Evolutionary conservation across 1,140 invertebrate genomes (phyloP).

Genomic region (Lepidurus packardi): DNA sequence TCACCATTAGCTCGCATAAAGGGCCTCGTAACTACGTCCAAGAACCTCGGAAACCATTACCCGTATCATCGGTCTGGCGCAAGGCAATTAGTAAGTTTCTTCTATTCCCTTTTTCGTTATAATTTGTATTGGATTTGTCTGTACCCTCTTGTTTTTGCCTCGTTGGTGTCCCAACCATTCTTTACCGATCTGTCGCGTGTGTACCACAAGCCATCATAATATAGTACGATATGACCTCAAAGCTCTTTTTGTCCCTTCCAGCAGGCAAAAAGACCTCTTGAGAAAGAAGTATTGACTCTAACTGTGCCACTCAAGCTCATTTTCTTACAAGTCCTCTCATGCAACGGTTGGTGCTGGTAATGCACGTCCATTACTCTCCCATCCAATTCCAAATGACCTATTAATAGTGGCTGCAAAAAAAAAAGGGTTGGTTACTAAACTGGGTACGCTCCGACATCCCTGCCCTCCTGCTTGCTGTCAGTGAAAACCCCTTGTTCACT

Average conservation of each 20-base stretch:
- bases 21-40: too few relatives aligned
- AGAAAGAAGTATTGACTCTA: not conserved
- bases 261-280: not conserved
- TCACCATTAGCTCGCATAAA: too few relatives aligned
- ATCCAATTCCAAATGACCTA: slow-evolving; percentile 8
- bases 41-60: too few relatives aligned
- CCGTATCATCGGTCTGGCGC: too few relatives aligned
- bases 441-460: not conserved
- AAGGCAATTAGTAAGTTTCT: too few relatives aligned
- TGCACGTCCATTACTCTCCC: not conserved
- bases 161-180: not conserved
- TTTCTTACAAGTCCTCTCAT: not conserved
- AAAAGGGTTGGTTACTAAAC: not conserved
- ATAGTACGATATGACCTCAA: not conserved
- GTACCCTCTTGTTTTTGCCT: not conserved
- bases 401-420: not conserved
- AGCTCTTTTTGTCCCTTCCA: not conserved
- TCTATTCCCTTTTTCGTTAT: not conserved
- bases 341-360: not conserved
- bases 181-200: slow-evolving; percentile 17
- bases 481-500: not conserved
- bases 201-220: not conserved
- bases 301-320: not conserved
- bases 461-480: not conserved
- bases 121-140: not conserved